Evolutionary conservation across 2,797 vertebrate genomes (phyloP).

Genomic region (Graptemys geographica): DNA sequence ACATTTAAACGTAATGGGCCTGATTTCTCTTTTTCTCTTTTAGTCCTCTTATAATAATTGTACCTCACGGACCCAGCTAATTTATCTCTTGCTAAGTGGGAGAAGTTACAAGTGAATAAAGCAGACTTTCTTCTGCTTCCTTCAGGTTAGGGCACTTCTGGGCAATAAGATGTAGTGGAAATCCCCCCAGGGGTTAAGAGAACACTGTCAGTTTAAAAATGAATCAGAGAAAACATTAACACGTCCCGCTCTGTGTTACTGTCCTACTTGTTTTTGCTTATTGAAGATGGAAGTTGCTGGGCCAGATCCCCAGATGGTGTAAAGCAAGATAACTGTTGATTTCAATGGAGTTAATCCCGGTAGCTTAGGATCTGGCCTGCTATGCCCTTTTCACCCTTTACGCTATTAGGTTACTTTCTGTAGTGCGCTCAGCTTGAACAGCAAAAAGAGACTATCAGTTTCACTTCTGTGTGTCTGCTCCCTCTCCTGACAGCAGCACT

Average conservation of each 20-base stretch:
- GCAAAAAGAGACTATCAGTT: neutral
- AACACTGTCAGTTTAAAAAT: neutral
- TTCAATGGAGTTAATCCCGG: neutral
- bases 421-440: neutral
- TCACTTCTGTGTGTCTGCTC: conserved; percentile 34
- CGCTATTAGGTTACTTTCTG: conserved; percentile 28
- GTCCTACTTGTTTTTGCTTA: neutral
- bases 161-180: conserved; percentile 23
- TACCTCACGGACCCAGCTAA: neutral
- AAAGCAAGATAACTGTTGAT: neutral
- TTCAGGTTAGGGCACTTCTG: neutral
- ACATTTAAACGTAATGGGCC: neutral
- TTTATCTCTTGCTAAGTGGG: neutral
- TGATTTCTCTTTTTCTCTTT: neutral
- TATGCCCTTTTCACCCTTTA: neutral
- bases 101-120: neutral
- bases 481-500: neutral
- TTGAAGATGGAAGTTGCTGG: conserved; percentile 28
- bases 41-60: neutral
- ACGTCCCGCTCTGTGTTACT: neutral
- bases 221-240: neutral
- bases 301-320: neutral
- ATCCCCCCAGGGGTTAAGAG: neutral
- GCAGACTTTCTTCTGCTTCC: conserved; percentile 21
- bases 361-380: neutral